A percentile compares a stretch with the other conserved stretches of the same genome.
phyloP scores from a whole-genome alignment of 2,797 vertebrate genomes.

The Peromyscus attwateri region DNA sequence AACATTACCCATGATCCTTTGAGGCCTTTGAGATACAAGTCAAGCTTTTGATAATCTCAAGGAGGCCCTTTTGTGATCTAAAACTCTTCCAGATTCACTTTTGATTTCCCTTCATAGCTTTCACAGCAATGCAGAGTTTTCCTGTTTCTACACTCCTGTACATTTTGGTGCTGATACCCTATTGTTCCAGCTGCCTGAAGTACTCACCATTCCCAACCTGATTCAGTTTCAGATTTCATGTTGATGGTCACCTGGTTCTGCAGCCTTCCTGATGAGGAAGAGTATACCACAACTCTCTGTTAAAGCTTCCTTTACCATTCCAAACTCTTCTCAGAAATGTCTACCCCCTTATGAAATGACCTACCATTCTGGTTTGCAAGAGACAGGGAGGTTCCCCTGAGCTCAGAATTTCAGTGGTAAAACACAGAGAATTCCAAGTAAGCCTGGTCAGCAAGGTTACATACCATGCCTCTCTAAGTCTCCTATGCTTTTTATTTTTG shows the following conservation, averaged over 20 bases:
- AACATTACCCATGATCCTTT: background rate
- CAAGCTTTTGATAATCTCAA: background rate
- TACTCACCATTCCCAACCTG: accelerated
- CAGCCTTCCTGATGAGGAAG: background rate
- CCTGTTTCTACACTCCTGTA: background rate
- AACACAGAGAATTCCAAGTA: background rate
- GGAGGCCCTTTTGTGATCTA: background rate
- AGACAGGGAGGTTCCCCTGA: background rate
- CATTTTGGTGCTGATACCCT: background rate
- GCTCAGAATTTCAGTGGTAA: background rate
- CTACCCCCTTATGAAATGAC: background rate
- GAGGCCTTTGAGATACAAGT: background rate
- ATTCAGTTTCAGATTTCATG: background rate
- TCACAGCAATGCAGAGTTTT: background rate
- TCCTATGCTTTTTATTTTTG: background rate
- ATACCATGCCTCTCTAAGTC: background rate
- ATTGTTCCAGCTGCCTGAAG: background rate
- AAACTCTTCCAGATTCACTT: background rate
- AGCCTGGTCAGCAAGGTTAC: background rate
- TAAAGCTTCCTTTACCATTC: background rate
- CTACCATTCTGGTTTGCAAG: background rate
- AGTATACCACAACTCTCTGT: accelerated
- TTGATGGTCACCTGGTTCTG: background rate
- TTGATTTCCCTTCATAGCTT: background rate
- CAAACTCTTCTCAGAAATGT: background rate